Percentiles rank a stretch among this genome's conserved stretches.
Evolutionary conservation across 2,797 vertebrate species (phyloP).

Genomic region (Channallabes apus): DNA sequence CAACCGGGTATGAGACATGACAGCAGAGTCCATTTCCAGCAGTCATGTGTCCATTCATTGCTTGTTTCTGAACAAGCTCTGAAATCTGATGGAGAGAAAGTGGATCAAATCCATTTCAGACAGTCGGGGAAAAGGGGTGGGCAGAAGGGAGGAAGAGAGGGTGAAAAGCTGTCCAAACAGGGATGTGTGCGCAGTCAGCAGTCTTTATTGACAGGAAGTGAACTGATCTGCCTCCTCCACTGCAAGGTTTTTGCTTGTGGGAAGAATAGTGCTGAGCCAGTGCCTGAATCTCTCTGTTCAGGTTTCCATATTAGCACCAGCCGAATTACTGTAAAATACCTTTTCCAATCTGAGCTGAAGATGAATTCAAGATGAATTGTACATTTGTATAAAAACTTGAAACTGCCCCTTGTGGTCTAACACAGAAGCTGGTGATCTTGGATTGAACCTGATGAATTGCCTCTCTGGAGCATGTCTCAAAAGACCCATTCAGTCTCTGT

Average conservation of each 20-base stretch:
- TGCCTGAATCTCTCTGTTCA: slow-evolving; percentile 31
- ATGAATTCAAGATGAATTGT: not conserved
- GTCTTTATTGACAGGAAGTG: slow-evolving; percentile 56
- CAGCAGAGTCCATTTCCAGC: slow-evolving; percentile 39
- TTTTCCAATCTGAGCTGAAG: slow-evolving; percentile 1
- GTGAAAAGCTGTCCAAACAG: slow-evolving; percentile 19
- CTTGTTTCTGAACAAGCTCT: slow-evolving; percentile 43
- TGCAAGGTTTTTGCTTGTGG: slow-evolving; percentile 45
- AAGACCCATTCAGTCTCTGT: not conserved
- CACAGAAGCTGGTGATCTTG: not conserved
- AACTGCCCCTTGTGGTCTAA: not conserved
- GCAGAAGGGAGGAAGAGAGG: slow-evolving; percentile 24
- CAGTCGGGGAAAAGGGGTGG: slow-evolving; percentile 12
- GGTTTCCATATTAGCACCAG: slow-evolving; percentile 24
- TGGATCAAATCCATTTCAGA: slow-evolving; percentile 51
- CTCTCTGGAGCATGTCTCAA: not conserved
- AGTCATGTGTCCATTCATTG: slow-evolving; percentile 52
- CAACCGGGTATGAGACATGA: slow-evolving; percentile 45
- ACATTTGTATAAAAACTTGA: not conserved
- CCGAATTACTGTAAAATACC: slow-evolving; percentile 6
- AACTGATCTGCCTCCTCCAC: slow-evolving; percentile 50
- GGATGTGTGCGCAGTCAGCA: slow-evolving; percentile 55
- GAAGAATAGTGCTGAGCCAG: slow-evolving; percentile 40
- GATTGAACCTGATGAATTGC: slow-evolving; percentile 30
- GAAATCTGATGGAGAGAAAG: slow-evolving; percentile 41